phyloP scores from a whole-genome alignment of 2,888 invertebrate species.

The Caprella mutica region DNA sequence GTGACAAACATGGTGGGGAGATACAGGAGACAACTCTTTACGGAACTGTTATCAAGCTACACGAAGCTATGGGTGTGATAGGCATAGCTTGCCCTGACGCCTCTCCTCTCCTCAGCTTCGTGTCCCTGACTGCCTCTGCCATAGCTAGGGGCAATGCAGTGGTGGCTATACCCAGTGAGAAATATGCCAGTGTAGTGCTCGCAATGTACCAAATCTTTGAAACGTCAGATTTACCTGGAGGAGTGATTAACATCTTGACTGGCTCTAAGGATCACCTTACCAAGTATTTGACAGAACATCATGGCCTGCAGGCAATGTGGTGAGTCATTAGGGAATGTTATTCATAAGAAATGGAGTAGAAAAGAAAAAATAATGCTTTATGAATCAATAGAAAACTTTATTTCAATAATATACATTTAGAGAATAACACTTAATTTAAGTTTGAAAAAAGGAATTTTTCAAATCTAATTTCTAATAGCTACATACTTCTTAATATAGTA shows the following conservation, averaged over 20 bases:
- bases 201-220: constrained; percentile 41
- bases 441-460: too few species aligned
- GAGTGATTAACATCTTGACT: constrained; percentile 43
- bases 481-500: too few species aligned
- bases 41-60: constrained; percentile 41
- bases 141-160: constrained; percentile 42
- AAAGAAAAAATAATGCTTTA: too few species aligned
- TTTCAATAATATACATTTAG: too few species aligned
- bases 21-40: constrained; percentile 42
- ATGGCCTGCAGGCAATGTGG: constrained; percentile 39
- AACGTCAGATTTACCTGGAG: constrained; percentile 43
- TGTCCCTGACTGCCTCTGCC: constrained; percentile 42
- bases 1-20: constrained; percentile 42
- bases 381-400: too few species aligned
- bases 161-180: constrained; percentile 41
- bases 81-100: constrained; percentile 42
- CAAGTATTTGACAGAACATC: constrained; percentile 41
- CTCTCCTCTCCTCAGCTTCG: constrained; percentile 41
- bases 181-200: constrained; percentile 40
- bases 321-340: too few species aligned
- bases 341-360: too few species aligned
- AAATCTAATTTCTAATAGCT: too few species aligned
- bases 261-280: constrained; percentile 41
- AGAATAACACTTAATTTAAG: too few species aligned
- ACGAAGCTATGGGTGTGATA: constrained; percentile 43